A percentile compares a stretch with the other conserved stretches of the same genome.
Evolutionary conservation across 2,888 invertebrate species (phyloP).

Genomic region (Meganola albula): DNA sequence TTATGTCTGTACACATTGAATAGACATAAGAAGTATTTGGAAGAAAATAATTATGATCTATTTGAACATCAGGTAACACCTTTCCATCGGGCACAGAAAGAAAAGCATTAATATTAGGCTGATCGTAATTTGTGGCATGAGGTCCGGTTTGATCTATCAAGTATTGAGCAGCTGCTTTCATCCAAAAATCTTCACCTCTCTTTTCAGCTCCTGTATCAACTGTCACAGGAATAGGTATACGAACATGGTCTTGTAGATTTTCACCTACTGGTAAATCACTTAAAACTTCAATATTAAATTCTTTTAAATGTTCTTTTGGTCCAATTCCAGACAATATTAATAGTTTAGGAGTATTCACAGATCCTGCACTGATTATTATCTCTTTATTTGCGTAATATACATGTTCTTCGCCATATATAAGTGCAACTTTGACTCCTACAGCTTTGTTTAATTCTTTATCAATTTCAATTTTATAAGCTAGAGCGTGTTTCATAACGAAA

Average conservation of each 20-base stretch:
- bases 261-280: conserved; percentile 58
- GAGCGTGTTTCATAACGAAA: conserved; percentile 51
- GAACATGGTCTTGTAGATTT: conserved; percentile 69
- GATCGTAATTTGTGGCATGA: conserved; percentile 57
- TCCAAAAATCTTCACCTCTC: conserved; percentile 49
- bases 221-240: conserved; percentile 59
- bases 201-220: conserved; percentile 48
- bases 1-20: conserved; percentile 45
- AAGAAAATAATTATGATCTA: conserved; percentile 65
- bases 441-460: conserved; percentile 38
- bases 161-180: conserved; percentile 55
- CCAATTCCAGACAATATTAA: conserved; percentile 64
- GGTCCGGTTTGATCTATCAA: conserved; percentile 61
- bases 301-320: conserved; percentile 45
- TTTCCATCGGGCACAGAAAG: conserved; percentile 48
- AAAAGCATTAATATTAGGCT: conserved; percentile 65
- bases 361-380: conserved; percentile 57
- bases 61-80: conserved; percentile 57
- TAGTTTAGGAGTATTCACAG: conserved; percentile 56
- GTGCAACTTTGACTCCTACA: conserved; percentile 44
- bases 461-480: conserved; percentile 39
- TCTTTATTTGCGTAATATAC: conserved; percentile 51
- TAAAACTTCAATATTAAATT: conserved; percentile 42
- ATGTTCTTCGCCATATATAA: conserved; percentile 38
- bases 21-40: conserved; percentile 54